phyloP scores from a whole-genome alignment of 2,888 invertebrate species.

The Apodemia mormo region DNA sequence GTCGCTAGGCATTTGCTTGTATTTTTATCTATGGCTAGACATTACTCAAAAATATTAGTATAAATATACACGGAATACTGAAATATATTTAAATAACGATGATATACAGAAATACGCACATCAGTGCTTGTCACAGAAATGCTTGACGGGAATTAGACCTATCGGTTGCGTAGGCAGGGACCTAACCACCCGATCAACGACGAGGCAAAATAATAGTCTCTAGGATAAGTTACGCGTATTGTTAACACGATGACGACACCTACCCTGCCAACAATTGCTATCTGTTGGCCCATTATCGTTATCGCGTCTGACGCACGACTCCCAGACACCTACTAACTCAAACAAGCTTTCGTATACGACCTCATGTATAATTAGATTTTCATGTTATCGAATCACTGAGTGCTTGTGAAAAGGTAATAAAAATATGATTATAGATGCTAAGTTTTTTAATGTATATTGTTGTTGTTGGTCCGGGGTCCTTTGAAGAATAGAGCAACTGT shows the following conservation, averaged over 20 bases:
- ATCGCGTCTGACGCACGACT: slow-evolving; percentile 49
- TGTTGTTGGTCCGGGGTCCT: no score
- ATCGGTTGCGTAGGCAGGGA: neutral
- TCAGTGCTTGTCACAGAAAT: no score
- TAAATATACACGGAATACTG: no score
- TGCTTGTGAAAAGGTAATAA: slow-evolving; percentile 7
- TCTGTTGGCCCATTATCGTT: slow-evolving; percentile 47
- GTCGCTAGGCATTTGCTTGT: no score
- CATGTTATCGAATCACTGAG: slow-evolving; percentile 11
- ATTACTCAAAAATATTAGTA: no score
- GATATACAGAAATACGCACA: no score
- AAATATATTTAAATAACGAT: no score
- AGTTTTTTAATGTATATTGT: no score
- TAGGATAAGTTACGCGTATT: slow-evolving; percentile 3
- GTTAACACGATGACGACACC: slow-evolving; percentile 41
- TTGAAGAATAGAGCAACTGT: no score
- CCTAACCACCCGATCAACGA: neutral
- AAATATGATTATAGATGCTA: neutral
- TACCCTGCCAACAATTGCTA: slow-evolving; percentile 39
- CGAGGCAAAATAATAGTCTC: neutral
- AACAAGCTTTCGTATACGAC: slow-evolving; percentile 12
- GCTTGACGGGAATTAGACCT: neutral
- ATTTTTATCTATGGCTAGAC: no score
- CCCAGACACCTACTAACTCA: slow-evolving; percentile 26
- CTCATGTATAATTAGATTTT: slow-evolving; percentile 20